Base-by-base conservation (phyloP, 2,113 vertebrate genomes). In the Entelurus aequoreus region DNA sequence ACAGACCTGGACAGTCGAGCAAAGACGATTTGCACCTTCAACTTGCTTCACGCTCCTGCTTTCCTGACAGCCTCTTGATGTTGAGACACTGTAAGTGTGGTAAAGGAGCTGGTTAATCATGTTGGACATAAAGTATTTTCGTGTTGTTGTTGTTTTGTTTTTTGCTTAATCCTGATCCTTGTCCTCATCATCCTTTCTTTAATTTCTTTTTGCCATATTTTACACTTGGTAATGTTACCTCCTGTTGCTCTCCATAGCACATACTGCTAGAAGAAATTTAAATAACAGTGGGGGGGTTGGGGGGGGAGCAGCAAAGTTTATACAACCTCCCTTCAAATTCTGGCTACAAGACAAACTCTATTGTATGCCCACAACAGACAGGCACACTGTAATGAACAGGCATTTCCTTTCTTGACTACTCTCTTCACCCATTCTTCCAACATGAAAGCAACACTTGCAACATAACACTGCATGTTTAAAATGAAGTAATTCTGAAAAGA, bases 381-480 rank as follows among this genome's bases (percentile, higher is more conserved):
- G n/a, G n/a, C 90, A 88, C 85, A 83, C 81, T 84, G 88, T 87
- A 87, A 92, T 92, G 91, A 93, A 92, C 88, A 88, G n/a, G n/a
- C 87, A 90, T 93, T 93, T 94, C 92, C 92, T 95, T 92, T 90
- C 89, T 88, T 90, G 91, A 88, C 75, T 72, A n/a, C 65, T 78
- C 74, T 70, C 70, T 63, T 49, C 69, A 63, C 48, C 62, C 69
- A 61, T 58, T 63, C 64, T n/a, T n/a, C n/a, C n/a, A n/a, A n/a
- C n/a, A n/a, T n/a, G n/a, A n/a, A n/a, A n/a, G n/a, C n/a, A n/a
- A n/a, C n/a, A n/a, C n/a, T n/a, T n/a, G n/a, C n/a, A n/a, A n/a
- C n/a, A n/a, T n/a, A n/a, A n/a, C n/a, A n/a, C n/a, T n/a, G n/a
- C n/a, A n/a, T n/a, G n/a, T n/a, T n/a, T n/a, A n/a, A n/a, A n/a